These are phyloP conservation scores for Ricordea florida DNA, from an alignment of 92 coral and sea anemone genomes.

Conservation along the genomic window DNA sequence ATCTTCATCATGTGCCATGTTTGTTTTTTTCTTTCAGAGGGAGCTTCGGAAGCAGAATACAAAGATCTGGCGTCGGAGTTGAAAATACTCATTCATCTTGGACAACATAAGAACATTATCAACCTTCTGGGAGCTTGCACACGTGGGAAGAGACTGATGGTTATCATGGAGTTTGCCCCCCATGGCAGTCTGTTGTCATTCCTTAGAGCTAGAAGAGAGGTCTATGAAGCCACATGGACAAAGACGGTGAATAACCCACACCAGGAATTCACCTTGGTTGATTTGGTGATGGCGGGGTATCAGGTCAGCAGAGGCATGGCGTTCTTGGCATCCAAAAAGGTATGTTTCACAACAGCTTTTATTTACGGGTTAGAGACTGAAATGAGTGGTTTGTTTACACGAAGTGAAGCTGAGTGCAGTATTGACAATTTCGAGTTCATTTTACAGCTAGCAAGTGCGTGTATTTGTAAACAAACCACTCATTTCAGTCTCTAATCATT, in stretches of 20 bases:
- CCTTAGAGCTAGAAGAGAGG: slow-evolving; percentile 70
- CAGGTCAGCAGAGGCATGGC: slow-evolving; percentile 86
- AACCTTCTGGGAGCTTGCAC: slow-evolving; percentile 94
- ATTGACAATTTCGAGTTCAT: no score
- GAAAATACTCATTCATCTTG: slow-evolving; percentile 85
- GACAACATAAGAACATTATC: slow-evolving; percentile 86
- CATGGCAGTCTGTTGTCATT: slow-evolving; percentile 82
- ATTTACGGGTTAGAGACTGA: no score
- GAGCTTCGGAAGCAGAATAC: slow-evolving; percentile 75
- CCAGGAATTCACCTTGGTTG: slow-evolving; percentile 82
- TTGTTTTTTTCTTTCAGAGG: slow-evolving; percentile 51
- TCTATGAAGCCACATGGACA: slow-evolving; percentile 69
- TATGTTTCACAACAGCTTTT: no score
- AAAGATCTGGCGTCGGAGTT: slow-evolving; percentile 90
- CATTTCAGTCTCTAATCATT: not conserved
- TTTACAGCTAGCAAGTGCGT: not conserved
- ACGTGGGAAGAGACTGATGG: slow-evolving; percentile 74
- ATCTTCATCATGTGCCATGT: no score
- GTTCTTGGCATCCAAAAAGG: slow-evolving; percentile 86
- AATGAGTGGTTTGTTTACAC: no score
- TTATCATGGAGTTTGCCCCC: slow-evolving; percentile 89
- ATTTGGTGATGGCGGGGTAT: slow-evolving; percentile 73
- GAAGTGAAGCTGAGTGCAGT: no score
- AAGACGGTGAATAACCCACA: slow-evolving; percentile 77
- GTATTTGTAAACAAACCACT: not conserved